These are phyloP conservation scores for Macrostomum cliftonense DNA, from an alignment of 2,888 invertebrate species.

Conservation along the genomic window DNA sequence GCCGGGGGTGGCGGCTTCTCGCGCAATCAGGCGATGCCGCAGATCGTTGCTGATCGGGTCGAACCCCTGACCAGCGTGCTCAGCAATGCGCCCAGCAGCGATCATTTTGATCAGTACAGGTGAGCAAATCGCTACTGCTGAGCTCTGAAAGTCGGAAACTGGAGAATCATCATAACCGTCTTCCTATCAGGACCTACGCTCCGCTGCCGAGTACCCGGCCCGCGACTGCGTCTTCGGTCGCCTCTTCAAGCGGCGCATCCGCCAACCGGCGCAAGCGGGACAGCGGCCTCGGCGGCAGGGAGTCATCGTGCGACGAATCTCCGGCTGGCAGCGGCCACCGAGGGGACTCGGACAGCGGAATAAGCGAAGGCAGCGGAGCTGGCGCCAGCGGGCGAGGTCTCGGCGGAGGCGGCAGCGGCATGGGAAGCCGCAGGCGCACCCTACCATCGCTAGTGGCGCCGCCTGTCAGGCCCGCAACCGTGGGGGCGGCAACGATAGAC, in stretches of 20 bases:
- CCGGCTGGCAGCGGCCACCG: conserved; percentile 2
- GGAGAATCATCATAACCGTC: too few species aligned
- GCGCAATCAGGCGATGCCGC: conserved; percentile 8
- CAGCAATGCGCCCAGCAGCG: conserved; percentile 48
- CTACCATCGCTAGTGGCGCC: too few species aligned
- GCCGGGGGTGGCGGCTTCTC: conserved; percentile 8
- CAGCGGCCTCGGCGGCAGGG: conserved; percentile 7
- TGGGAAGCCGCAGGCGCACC: too few species aligned
- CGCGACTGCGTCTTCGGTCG: conserved; percentile 9
- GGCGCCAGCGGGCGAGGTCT: conserved; percentile 23
- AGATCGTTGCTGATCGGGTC: neutral
- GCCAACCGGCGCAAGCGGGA: conserved; percentile 3
- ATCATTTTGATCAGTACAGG: conserved; percentile 82
- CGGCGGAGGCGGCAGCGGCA: conserved; percentile 39
- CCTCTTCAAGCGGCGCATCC: too few species aligned
- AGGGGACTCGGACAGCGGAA: conserved; percentile 1
- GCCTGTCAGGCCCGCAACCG: too few species aligned
- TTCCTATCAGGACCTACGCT: conserved; percentile 6
- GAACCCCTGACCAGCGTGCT: too few species aligned
- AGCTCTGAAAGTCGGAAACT: too few species aligned
- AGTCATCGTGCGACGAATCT: conserved; percentile 6
- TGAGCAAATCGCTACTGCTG: conserved; percentile 44
- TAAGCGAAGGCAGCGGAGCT: neutral
- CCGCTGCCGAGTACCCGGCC: conserved; percentile 12
- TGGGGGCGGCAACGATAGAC: too few species aligned